A percentile compares a stretch with the other conserved stretches of the same genome.
phyloP scores from a whole-genome alignment of 2,797 vertebrate species.

The Danio jaintianensis region DNA sequence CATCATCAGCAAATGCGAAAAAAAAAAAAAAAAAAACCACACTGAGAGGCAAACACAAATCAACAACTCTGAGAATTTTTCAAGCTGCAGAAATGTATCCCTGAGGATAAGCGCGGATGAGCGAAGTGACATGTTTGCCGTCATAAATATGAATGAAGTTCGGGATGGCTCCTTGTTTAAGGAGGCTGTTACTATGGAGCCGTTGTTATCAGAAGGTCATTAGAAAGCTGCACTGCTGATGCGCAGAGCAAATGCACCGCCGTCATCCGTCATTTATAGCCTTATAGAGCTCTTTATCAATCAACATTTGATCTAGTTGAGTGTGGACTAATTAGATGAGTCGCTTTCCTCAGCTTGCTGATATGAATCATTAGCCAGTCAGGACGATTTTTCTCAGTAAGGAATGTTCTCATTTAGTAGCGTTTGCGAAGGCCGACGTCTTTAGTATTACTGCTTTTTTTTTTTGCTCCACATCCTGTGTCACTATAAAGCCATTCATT shows the following conservation, averaged over 20 bases:
- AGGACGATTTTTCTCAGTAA: not conserved
- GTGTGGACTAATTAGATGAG: constrained; percentile 34
- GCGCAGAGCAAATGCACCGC: constrained; percentile 17
- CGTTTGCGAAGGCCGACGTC: not conserved
- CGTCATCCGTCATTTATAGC: constrained; percentile 33
- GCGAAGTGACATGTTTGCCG: constrained; percentile 20
- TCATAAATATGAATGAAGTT: constrained; percentile 64
- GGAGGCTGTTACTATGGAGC: constrained; percentile 74
- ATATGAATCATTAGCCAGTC: constrained; percentile 23
- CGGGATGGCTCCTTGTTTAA: constrained; percentile 52
- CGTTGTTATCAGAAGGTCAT: constrained; percentile 64
- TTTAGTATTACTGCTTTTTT: not conserved
- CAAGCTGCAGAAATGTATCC: constrained; percentile 18
- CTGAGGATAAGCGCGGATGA: not conserved
- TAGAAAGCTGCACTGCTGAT: constrained; percentile 63
- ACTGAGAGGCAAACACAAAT: constrained; percentile 14
- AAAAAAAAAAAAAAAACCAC: constrained; percentile 49
- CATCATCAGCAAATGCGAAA: constrained; percentile 33
- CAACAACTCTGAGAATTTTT: constrained; percentile 15
- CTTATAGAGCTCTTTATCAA: constrained; percentile 45
- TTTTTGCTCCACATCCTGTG: not conserved
- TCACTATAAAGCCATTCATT: not conserved
- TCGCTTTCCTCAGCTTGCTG: not conserved
- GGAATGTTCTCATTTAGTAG: not conserved
- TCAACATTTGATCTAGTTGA: constrained; percentile 17